Evolutionary conservation across 2,888 invertebrate genomes (phyloP), one percentile per base, ranked within the genome.

Genomic region (Silvanus unidentatus): DNA sequence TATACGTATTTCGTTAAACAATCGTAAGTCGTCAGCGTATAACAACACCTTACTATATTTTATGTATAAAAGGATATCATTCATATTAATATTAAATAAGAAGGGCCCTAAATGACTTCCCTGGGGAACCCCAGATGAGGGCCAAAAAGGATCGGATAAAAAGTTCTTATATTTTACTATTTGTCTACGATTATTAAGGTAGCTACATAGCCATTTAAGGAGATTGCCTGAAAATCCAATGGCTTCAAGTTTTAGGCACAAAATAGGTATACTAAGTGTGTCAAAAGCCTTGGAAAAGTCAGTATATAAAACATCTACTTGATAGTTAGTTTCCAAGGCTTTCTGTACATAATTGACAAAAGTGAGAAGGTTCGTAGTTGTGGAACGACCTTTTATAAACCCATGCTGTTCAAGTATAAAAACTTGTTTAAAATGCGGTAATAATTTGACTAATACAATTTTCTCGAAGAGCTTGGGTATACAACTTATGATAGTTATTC

Each of bases 91-190:
- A 32, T 41, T 29, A 12, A 41, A 29, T 29, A 30, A 10, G n/a
- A 41, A 30, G 28, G 41, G 28, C n/a, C 27, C 27, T 9, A 40
- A 16, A 14, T 40, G 40, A 10, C 11, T n/a, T 12, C 40, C 40
- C 40, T 40, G 41, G 10, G 41, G 41, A 41, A 41, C 14, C n/a
- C 30, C 41, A 29, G 41, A 41, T 13, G 28, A 9, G 8, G 10
- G 8, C 28, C 8, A 28, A 10, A 28, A 9, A 28, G 8, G 8
- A 10, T 28, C 28, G 10, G 28, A 28, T 10, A 9, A 8, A 28
- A 28, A 28, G 10, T 10, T 10, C 28, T 28, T 28, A 28, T 9
- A 9, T 10, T 28, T 28, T 28, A 28, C 28, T 28, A 8, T 8
- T 28, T 28, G 28, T 28, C 8, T 28, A 9, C 28, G 28, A 28